Base-by-base conservation (phyloP, 2,888 invertebrate genomes). In the Deilephila porcellus region DNA sequence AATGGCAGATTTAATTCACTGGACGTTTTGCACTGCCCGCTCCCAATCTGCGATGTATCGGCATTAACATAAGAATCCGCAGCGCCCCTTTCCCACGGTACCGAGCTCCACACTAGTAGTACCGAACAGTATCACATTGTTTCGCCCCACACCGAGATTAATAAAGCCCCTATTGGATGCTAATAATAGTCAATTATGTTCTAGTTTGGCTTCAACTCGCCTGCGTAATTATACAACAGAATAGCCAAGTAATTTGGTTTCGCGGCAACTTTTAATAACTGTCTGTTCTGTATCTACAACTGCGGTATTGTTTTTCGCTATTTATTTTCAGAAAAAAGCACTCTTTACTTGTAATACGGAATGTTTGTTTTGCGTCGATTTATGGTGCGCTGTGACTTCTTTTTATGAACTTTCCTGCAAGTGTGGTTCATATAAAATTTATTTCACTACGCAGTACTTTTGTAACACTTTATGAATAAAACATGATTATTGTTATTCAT, bases 61-160 rank as follows among this genome's bases (percentile, higher is more conserved):
- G 77, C 76, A 93, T 93, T 93, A 87, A 81, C 93, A 93, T 93
- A 91, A 91, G 89, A 93, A 91, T 91, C 77, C 79, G 76, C 77
- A 75, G 81, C 80, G 81, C 85, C 90, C 83, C 83, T 76, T 93
- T 93, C 92, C 87, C 93, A 93, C 92, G 92, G 86, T 82, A 25
- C 76, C n/a, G 56, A n/a, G n/a, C n/a, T n/a, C 56, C 7, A n/a
- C n/a, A 17, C 53, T 4, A 32, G 32, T 32, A 56, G 14, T 56
- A 45, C 11, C 45, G 32, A 32, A 32, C 32, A 32, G 32, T 32
- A 32, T 17, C 80, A 76, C 76, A 83, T 86, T 86, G 86, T 88
- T 88, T 72, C 25, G 53, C 60, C 52, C 32, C 89, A 78, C 76
- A 76, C 76, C 80, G 79, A 77, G 74, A 80, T 78, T 83, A 79